Percentiles rank a stretch among this genome's conserved stretches.
Conservation (phyloP, 2,888 invertebrate species). For the Phaedon cochleariae region DNA sequence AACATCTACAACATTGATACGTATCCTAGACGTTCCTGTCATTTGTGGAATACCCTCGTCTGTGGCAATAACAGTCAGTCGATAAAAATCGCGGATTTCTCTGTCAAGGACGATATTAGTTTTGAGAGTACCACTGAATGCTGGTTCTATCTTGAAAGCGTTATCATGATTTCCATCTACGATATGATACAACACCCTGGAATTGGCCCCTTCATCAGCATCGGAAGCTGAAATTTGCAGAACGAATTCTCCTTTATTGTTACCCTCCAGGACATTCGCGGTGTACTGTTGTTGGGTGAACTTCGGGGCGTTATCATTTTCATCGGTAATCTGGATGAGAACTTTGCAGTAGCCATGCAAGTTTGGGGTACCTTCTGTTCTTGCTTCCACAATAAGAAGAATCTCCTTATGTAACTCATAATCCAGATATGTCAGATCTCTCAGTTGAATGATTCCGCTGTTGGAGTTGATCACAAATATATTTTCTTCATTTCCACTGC, state of each 20-base stretch:
- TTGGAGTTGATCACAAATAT: conserved; percentile 80
- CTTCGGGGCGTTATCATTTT: conserved; percentile 91
- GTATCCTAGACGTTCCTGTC: conserved; percentile 89
- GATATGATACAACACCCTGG: conserved; percentile 89
- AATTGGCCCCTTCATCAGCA: conserved; percentile 83
- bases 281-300: conserved; percentile 95
- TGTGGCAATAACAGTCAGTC: conserved; percentile 90
- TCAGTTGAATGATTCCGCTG: conserved; percentile 82
- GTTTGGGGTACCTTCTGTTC: conserved; percentile 76
- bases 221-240: conserved; percentile 92
- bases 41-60: conserved; percentile 92
- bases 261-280: conserved; percentile 93
- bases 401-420: conserved; percentile 74
- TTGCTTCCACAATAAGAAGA: conserved; percentile 81
- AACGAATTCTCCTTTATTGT: conserved; percentile 90
- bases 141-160: conserved; percentile 94
- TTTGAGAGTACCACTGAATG: conserved; percentile 91
- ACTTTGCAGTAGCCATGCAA: conserved; percentile 88
- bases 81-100: conserved; percentile 89
- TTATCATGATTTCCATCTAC: conserved; percentile 97
- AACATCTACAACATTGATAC: conserved; percentile 91
- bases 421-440: conserved; percentile 80
- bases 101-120: conserved; percentile 95
- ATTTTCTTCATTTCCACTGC: conserved; percentile 85
- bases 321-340: conserved; percentile 81